Evolutionary conservation across 64 coral and sea anemone genomes (phyloP).

Genomic region (Stichodactyla mertensii): DNA sequence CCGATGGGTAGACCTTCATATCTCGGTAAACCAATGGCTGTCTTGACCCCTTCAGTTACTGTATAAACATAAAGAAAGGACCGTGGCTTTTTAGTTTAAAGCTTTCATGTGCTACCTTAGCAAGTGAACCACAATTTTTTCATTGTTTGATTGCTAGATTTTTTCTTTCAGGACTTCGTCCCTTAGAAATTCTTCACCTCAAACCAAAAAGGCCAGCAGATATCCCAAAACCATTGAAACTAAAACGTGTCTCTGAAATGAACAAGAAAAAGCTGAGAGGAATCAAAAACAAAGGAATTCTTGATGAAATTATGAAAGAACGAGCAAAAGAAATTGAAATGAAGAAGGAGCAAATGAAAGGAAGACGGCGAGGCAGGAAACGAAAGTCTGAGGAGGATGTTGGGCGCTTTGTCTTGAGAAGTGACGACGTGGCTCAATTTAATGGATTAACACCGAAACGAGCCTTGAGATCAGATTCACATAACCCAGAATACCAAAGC

Average conservation of each 20-base stretch:
- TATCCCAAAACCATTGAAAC: conserved; percentile 1
- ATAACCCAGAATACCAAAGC: not conserved
- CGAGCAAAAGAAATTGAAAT: conserved; percentile 40
- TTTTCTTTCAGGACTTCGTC: conserved; percentile 9
- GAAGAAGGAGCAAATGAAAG: conserved; percentile 40
- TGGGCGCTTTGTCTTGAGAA: conserved; percentile 11
- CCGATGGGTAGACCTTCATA: no score
- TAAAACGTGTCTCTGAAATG: conserved; percentile 47
- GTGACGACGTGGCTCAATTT: not conserved
- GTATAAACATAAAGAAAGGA: no score
- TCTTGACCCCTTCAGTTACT: no score
- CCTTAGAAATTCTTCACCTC: conserved; percentile 24
- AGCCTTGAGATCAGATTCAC: not conserved
- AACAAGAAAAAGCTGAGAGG: conserved; percentile 43
- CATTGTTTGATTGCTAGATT: not conserved
- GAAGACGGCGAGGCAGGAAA: conserved; percentile 29
- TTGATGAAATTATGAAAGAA: conserved; percentile 68
- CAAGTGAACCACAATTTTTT: not conserved
- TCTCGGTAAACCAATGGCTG: no score
- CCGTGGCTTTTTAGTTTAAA: no score
- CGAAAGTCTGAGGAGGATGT: conserved; percentile 2
- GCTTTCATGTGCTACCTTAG: no score
- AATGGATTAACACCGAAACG: not conserved
- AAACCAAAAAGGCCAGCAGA: not conserved
- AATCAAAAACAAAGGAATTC: conserved; percentile 39